Base-by-base conservation (phyloP, 2,888 invertebrate species). In the Pandemis corylana region DNA sequence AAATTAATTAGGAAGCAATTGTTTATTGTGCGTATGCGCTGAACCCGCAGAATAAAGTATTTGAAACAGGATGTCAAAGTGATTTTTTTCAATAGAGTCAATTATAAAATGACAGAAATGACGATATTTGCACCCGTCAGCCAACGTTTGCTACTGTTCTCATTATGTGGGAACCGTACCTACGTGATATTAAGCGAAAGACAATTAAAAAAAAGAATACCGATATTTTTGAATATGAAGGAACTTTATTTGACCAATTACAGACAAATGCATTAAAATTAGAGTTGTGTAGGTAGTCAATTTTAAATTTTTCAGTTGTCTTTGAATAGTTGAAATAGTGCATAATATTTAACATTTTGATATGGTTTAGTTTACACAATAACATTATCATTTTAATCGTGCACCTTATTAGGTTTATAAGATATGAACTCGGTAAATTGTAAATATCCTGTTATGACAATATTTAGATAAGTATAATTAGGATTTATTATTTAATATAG, bases 191-290 rank as follows among this genome's bases (percentile, higher is more conserved):
- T 49, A 51, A 51, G 49, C 13, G 49, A 62, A 36, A 7, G 42
- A 61, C 28, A 59, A 68, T 77, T 71, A 69, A 83, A 83, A 77
- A 75, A 84, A 86, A 81, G 72, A 77, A 74, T 64, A 53, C 49
- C 46, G 76, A 20, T 49, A 49, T 71, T 83, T 82, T 81, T 79
- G 84, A 88, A 87, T 91, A 89, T 83, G 90, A 92, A 93, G 94
- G 92, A 94, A 92, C 92, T 94, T 94, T 94, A 94, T 91, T 94
- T 90, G 88, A 90, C 89, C 90, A 90, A 88, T 90, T 90, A 90
- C 87, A 89, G 90, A 91, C 88, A 90, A 89, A 87, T 85, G 84
- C 84, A 67, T 77, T 68, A 71, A 70, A 77, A 75, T 76, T 59
- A 68, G 76, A 68, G 51, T 82, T 84, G 85, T 78, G 81, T 85